Evolutionary conservation across 2,113 vertebrate genomes (phyloP).

Genomic region (Myiozetetes cayanensis): DNA sequence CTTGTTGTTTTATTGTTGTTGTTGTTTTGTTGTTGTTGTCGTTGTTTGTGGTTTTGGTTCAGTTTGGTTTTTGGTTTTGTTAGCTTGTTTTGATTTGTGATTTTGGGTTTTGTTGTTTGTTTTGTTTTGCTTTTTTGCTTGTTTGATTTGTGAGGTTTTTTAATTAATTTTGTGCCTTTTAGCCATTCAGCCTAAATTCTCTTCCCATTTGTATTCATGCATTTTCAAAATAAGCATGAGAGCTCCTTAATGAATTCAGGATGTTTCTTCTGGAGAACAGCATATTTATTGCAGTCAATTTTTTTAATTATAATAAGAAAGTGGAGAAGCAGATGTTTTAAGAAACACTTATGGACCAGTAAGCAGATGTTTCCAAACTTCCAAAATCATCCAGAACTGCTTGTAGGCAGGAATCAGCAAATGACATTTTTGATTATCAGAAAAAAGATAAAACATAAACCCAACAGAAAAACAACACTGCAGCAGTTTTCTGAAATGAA

Average conservation of each 20-base stretch:
- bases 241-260: neutral
- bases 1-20: neutral
- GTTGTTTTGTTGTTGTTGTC: neutral
- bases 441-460: neutral
- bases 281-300: neutral
- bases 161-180: neutral
- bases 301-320: neutral
- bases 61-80: no score
- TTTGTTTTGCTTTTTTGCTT: neutral
- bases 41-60: no score
- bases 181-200: neutral
- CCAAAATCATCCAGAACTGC: neutral
- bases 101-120: neutral
- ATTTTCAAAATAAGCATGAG: neutral
- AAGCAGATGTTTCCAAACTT: neutral
- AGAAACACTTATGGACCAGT: neutral
- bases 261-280: neutral
- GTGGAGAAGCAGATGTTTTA: neutral
- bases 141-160: neutral
- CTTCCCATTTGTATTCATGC: neutral
- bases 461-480: accelerated
- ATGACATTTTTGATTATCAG: neutral
- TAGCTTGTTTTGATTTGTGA: neutral
- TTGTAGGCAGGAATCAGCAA: neutral
- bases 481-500: neutral